phyloP scores from a whole-genome alignment of 2,888 invertebrate genomes.

The Onchidella celtica region DNA sequence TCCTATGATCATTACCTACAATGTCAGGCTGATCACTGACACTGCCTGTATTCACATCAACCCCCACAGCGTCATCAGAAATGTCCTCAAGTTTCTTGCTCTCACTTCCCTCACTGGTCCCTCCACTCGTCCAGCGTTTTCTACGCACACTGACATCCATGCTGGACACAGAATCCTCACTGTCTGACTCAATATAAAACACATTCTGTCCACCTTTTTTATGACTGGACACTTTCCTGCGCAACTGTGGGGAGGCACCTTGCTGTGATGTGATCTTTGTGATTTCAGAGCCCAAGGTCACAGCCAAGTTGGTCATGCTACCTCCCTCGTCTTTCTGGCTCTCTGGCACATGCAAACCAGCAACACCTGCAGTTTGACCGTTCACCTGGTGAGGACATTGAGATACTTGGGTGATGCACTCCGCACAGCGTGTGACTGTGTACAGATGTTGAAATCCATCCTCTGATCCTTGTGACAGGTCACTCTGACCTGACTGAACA shows the following conservation, averaged over 20 bases:
- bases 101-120: background rate
- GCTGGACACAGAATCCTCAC: background rate
- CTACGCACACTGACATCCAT: background rate
- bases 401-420: background rate
- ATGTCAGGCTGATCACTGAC: no score
- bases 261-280: background rate
- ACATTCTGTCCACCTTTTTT: background rate
- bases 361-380: no score
- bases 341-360: background rate
- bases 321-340: background rate
- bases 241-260: background rate
- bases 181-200: conserved; percentile 12
- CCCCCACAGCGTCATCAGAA: no score
- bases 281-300: background rate
- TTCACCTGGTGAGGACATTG: background rate
- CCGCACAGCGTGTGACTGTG: conserved; percentile 13
- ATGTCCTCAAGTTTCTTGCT: no score
- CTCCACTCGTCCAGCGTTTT: background rate
- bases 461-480: background rate
- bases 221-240: background rate
- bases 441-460: background rate
- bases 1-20: no score
- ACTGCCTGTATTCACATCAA: no score
- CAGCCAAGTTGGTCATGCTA: background rate
- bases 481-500: background rate